phyloP scores from a whole-genome alignment of 2,797 vertebrate species.

The Gymnodraco acuticeps region DNA sequence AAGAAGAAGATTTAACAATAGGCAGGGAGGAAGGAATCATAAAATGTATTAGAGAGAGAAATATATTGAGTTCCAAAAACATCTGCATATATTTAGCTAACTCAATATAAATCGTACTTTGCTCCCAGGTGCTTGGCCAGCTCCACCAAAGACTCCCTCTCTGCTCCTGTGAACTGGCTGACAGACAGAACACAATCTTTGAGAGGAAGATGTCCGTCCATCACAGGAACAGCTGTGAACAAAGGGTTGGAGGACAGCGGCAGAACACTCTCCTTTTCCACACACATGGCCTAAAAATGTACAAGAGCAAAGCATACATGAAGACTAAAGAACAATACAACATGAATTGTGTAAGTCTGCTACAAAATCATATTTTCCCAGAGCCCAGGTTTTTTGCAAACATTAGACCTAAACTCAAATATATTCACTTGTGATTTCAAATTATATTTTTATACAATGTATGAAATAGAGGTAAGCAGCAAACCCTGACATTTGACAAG shows the following conservation, averaged over 20 bases:
- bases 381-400: neutral
- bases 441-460: neutral
- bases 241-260: conserved; percentile 89
- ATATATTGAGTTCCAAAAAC: too few relatives aligned
- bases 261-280: conserved; percentile 90
- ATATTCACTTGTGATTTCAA: neutral
- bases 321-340: neutral
- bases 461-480: neutral
- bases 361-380: neutral
- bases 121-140: conserved; percentile 93
- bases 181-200: conserved; percentile 92
- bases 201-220: conserved; percentile 88
- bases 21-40: neutral
- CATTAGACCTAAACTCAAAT: neutral
- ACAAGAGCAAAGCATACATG: conserved; percentile 7
- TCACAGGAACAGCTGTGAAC: conserved; percentile 91
- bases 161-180: conserved; percentile 94
- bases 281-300: conserved; percentile 87
- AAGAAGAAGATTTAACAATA: neutral
- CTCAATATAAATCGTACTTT: conserved; percentile 79
- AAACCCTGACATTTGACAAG: neutral
- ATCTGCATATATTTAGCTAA: too few relatives aligned
- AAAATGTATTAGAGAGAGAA: neutral
- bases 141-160: conserved; percentile 92
- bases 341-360: neutral